These are phyloP conservation scores for Corydoras sp. DNA, from an alignment of 2,113 vertebrate genomes.

Conservation along the genomic window DNA sequence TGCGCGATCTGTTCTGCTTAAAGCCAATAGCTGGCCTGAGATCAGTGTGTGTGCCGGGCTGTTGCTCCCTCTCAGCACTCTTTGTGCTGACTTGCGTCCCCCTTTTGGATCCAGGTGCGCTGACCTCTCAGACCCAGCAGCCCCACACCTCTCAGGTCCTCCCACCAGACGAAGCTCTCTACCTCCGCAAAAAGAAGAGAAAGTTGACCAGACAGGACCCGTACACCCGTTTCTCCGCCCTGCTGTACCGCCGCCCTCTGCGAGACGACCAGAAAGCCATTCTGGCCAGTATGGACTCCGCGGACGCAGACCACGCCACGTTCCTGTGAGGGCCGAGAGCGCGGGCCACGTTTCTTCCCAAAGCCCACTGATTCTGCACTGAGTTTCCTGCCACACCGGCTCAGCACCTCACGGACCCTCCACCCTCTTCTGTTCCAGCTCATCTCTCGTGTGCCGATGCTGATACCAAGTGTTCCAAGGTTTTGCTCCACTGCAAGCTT, in stretches of 20 bases:
- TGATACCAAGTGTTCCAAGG: slow-evolving; percentile 41
- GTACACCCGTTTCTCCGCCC: slow-evolving; percentile 87
- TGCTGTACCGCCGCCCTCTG: slow-evolving; percentile 82
- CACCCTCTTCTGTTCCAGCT: slow-evolving; percentile 2
- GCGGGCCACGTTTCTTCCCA: slow-evolving; percentile 36
- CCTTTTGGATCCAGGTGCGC: slow-evolving; percentile 69
- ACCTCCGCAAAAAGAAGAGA: slow-evolving; percentile 96
- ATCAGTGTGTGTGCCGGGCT: neutral
- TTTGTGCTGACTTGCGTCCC: slow-evolving; percentile 26
- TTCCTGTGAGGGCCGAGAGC: slow-evolving; percentile 65
- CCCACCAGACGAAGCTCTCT: slow-evolving; percentile 94
- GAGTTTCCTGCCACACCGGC: slow-evolving; percentile 51
- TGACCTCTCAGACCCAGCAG: slow-evolving; percentile 98
- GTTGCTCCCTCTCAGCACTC: slow-evolving; percentile 15
- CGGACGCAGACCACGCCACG: slow-evolving; percentile 84
- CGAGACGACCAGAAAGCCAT: slow-evolving; percentile 93
- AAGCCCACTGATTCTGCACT: slow-evolving; percentile 39
- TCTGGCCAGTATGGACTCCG: slow-evolving; percentile 89
- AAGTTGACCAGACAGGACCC: slow-evolving; percentile 87
- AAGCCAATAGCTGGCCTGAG: neutral
- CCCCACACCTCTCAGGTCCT: slow-evolving; percentile 95
- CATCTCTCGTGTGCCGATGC: slow-evolving; percentile 10
- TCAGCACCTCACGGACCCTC: slow-evolving; percentile 26
- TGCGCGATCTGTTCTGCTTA: neutral
- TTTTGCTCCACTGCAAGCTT: slow-evolving; percentile 68